Evolutionary conservation across 2,888 invertebrate species (phyloP).

Genomic region (Odontothrips loti): DNA sequence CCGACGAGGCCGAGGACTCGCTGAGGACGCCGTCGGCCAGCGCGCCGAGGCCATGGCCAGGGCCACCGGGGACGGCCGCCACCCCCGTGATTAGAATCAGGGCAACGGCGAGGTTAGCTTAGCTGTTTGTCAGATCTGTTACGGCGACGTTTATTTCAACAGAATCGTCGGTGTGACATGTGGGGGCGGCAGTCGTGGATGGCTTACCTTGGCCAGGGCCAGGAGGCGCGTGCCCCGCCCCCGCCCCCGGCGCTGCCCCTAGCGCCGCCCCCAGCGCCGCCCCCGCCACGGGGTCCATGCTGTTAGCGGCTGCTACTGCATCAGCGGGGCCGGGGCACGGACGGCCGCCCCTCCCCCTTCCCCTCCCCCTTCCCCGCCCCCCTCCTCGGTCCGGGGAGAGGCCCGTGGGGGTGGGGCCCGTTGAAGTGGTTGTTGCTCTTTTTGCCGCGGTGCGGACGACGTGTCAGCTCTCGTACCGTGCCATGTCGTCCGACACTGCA

Average conservation of each 20-base stretch:
- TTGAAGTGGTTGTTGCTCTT: background rate
- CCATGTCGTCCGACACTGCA: background rate
- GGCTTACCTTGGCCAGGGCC: constrained; percentile 1
- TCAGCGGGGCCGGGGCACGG: background rate
- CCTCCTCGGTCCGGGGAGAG: background rate
- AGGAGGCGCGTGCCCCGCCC: background rate
- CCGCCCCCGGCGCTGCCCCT: no score
- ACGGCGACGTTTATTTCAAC: no score
- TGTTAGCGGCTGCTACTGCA: background rate
- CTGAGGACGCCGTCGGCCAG: background rate
- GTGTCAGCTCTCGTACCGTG: background rate
- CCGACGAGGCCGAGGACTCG: background rate
- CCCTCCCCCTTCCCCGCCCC: background rate
- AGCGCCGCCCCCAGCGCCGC: background rate
- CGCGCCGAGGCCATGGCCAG: background rate
- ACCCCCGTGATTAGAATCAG: constrained; percentile 8
- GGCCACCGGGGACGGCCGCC: background rate
- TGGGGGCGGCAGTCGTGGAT: background rate
- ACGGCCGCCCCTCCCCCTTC: background rate
- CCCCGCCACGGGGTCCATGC: background rate
- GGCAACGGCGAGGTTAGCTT: background rate
- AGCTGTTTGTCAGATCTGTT: no score
- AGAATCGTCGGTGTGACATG: no score
- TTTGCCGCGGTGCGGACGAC: background rate
- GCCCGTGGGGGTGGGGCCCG: background rate